phyloP scores from a whole-genome alignment of 2,888 invertebrate genomes.

The Teinopalpus imperialis region DNA sequence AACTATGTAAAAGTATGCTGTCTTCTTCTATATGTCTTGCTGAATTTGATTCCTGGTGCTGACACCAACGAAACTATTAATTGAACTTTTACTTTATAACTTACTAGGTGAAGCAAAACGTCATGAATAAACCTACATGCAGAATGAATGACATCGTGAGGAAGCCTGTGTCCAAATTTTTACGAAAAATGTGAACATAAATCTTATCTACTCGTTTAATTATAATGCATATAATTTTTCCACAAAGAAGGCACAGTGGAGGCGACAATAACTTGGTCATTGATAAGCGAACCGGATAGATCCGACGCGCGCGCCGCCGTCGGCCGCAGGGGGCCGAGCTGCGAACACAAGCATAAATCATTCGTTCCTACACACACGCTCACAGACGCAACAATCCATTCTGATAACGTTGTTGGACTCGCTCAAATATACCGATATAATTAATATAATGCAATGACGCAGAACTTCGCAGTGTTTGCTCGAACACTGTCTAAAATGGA shows the following conservation, averaged over 20 bases:
- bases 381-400: slow-evolving; percentile 28
- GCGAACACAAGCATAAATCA: slow-evolving; percentile 28
- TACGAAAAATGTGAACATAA: no score
- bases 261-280: slow-evolving; percentile 50
- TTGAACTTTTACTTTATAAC: no score
- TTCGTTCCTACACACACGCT: slow-evolving; percentile 33
- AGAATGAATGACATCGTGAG: no score
- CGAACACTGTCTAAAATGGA: slow-evolving; percentile 25
- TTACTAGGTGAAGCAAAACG: no score
- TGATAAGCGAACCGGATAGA: slow-evolving; percentile 69
- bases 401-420: slow-evolving; percentile 56
- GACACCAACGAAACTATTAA: no score
- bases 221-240: slow-evolving; percentile 12
- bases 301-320: slow-evolving; percentile 57
- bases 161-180: no score
- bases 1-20: no score
- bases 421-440: slow-evolving; percentile 43
- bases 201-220: slow-evolving; percentile 2
- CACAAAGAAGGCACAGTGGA: slow-evolving; percentile 42
- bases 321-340: slow-evolving; percentile 70
- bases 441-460: slow-evolving; percentile 48
- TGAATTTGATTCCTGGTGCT: no score
- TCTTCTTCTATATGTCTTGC: no score
- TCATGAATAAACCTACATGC: no score
- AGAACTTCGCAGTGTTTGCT: slow-evolving; percentile 45